Conservation (phyloP, 2,113 vertebrate genomes). For the Pyxicephalus adspersus region DNA sequence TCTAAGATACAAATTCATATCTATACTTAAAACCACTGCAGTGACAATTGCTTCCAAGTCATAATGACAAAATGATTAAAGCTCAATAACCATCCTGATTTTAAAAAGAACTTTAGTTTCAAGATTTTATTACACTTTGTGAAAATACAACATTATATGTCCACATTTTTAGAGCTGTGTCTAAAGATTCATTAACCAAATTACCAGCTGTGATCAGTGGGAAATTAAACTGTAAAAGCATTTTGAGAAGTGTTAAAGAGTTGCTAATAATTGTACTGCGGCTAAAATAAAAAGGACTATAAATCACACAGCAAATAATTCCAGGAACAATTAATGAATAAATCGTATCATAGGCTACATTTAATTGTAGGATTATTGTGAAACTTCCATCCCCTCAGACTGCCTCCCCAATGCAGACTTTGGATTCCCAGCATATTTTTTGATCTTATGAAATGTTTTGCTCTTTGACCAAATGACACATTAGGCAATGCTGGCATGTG, state of each 20-base stretch:
- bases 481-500: slow-evolving; percentile 12
- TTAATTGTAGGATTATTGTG: neutral
- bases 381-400: neutral
- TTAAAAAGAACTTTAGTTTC: no score
- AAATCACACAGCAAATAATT: neutral
- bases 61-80: no score
- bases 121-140: no score
- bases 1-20: no score
- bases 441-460: slow-evolving; percentile 14
- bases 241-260: neutral
- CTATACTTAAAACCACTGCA: no score
- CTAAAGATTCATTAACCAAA: neutral
- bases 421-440: neutral
- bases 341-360: neutral
- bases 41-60: no score
- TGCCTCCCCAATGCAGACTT: neutral
- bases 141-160: neutral
- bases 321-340: slow-evolving; percentile 17
- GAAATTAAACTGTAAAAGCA: slow-evolving; percentile 17
- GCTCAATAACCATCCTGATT: no score
- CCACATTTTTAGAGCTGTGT: neutral
- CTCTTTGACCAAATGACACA: slow-evolving; percentile 34
- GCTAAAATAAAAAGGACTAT: slow-evolving; percentile 19
- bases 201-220: slow-evolving; percentile 24
- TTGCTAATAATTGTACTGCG: slow-evolving; percentile 9